Conservation (phyloP, 2,888 invertebrate genomes). For the Pseudococcus viburni region DNA sequence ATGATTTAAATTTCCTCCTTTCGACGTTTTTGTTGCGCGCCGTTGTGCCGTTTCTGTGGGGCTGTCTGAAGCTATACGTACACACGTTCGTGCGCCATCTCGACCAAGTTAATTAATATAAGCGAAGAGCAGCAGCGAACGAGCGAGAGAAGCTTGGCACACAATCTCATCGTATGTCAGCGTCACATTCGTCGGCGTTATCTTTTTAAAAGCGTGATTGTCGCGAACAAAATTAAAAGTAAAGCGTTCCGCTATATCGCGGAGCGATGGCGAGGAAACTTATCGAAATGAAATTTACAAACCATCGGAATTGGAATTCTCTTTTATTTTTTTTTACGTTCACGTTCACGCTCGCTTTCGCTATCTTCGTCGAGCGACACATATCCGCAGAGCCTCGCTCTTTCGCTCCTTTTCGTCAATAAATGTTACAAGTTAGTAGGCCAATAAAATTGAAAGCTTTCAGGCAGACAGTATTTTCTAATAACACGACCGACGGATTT, state of each 20-base stretch:
- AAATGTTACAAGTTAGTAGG: slow-evolving; percentile 21
- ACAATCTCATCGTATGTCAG: slow-evolving; percentile 8
- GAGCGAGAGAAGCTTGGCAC: not conserved
- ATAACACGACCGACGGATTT: slow-evolving; percentile 19
- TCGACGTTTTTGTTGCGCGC: not conserved
- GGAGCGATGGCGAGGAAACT: not conserved
- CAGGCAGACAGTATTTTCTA: slow-evolving; percentile 36
- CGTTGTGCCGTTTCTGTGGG: not conserved
- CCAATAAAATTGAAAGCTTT: slow-evolving; percentile 36
- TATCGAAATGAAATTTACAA: slow-evolving; percentile 29
- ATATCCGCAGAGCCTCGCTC: not conserved
- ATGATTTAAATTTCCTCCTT: slow-evolving; percentile 3
- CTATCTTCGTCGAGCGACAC: not conserved
- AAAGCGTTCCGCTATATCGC: not conserved
- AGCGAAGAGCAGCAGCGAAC: not conserved
- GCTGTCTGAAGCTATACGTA: not conserved
- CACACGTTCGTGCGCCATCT: not conserved
- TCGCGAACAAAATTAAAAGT: slow-evolving; percentile 22
- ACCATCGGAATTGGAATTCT: not conserved
- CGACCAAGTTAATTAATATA: slow-evolving; percentile 24
- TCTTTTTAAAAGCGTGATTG: slow-evolving; percentile 8
- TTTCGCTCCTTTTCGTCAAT: slow-evolving; percentile 4
- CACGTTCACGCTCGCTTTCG: not conserved
- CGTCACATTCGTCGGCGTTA: slow-evolving; percentile 22
- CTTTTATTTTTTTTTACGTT: not conserved